Evolutionary conservation across 2,113 vertebrate species (phyloP), one percentile per base, ranked within the genome.

Genomic region (Oreocharis arfaki): DNA sequence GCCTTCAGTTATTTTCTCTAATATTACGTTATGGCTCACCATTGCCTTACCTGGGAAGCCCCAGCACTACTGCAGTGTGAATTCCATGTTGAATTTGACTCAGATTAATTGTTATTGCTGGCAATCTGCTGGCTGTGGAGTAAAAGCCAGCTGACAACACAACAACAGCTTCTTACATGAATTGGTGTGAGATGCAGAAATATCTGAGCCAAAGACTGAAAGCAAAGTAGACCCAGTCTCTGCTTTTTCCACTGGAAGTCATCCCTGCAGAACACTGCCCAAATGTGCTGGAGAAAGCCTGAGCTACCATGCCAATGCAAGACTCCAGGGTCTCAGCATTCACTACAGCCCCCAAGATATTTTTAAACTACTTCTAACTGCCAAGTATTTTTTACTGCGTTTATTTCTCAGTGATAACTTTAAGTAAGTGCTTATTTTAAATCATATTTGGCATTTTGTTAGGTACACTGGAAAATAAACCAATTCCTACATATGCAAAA

Each of bases 101-200:
- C 73, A 76, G 86, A 73, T 82, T 90, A 87, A 70, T 74, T 86
- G 76, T 79, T 92, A 59, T 84, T 81, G 68, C 79, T 90, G 92
- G 88, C 93, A 94, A 30, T 13, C 76, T 60, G 56, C 83, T 83
- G 77, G 76, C 79, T 75, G 21, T 23, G 44, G 35, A 42, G 79
- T 67, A 89, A 78, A 96, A 91, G 79, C 88, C 92, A 96, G 68
- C 56, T 95, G 82, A 90, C 90, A 87, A 50, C 53, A 86, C 14
- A 61, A 74, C 78, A 87, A 86, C 68, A 89, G 88, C 76, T 84
- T 92, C 90, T 92, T 60, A 75, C 76, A 75, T 27, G 49, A 95
- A 71, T 13, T 86, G 53, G 52, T 91, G 59, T 28, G 42, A 84
- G 42, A 84, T 41, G n/a, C 53, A 84, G 64, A 81, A 71, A 39